Base-by-base conservation (phyloP, 2,113 vertebrate genomes). In the Alethe diademata region DNA sequence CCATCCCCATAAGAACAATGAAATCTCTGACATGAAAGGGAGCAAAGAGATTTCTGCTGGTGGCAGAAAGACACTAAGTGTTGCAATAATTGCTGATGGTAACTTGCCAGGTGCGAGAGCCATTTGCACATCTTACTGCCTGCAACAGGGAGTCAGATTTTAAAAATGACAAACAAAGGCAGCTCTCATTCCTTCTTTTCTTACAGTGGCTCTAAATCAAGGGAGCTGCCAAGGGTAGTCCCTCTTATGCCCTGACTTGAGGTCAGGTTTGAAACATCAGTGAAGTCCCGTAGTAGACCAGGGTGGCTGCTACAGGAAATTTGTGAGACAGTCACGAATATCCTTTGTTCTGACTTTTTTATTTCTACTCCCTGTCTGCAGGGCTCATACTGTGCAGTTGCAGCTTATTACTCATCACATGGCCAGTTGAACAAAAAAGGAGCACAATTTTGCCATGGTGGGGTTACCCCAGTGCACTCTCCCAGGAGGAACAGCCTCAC, bases 61-160 rank as follows among this genome's bases (percentile, higher is more conserved):
- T 87, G 83, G 70, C 93, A 95, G 73, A 93, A 87, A 97, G 45
- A 75, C 78, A 89, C 75, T 93, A 84, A 96, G 72, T 51, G 1
- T 64, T 73, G 58, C 64, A 92, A 20, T 96, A 96, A 96, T 64
- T 93, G 87, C 84, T 57, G 79, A 96, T 97, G 94, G 86, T 88
- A 93, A 92, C 91, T 80, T 96, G 93, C 84, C 94, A 95, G 91
- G 88, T 95, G 73, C 54, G 75, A 64, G 72, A 95, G 61, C 56
- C 74, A 62, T 92, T 96, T 93, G 56, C 60, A 95, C 38, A 53
- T 93, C 91, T 95, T 80, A 65, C 56, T 72, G 83, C 67, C 57
- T 94, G 76, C 65, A 88, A 92, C 31, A 38, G 88, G 51, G 78
- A 94, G 48, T 74, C 48, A 29, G 54, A 70, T 83, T 87, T 92